Percentiles rank a stretch among this genome's conserved stretches.
Evolutionary conservation across 1,140 invertebrate species (phyloP).

Genomic region (Piezodorus guildinii): DNA sequence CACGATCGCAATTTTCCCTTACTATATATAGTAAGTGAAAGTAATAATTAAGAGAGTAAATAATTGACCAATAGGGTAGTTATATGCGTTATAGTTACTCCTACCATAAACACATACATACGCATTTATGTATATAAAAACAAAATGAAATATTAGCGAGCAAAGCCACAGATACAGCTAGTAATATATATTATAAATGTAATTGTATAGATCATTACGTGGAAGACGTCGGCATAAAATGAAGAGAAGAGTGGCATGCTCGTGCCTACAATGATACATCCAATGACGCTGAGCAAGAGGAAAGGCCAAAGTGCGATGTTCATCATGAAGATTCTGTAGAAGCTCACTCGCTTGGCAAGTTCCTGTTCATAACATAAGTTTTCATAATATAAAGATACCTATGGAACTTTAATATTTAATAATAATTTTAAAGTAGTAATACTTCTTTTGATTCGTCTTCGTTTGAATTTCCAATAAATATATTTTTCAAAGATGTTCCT

Average conservation of each 20-base stretch:
- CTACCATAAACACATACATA: too few relatives aligned
- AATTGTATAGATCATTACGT: constrained; percentile 37
- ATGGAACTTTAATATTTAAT: background rate
- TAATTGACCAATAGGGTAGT: too few relatives aligned
- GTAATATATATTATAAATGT: too few relatives aligned
- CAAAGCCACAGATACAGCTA: too few relatives aligned
- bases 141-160: too few relatives aligned
- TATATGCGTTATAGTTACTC: too few relatives aligned
- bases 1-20: too few relatives aligned
- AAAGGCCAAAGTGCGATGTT: constrained; percentile 62
- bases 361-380: background rate
- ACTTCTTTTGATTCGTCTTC: constrained; percentile 6
- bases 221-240: constrained; percentile 67
- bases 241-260: constrained; percentile 65
- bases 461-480: background rate
- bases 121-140: too few relatives aligned
- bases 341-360: constrained; percentile 22
- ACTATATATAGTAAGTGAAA: too few relatives aligned
- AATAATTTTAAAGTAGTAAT: background rate
- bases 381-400: background rate
- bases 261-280: constrained; percentile 53
- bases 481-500: background rate
- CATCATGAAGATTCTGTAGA: constrained; percentile 45
- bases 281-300: constrained; percentile 52
- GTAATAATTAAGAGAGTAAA: too few relatives aligned